These are phyloP conservation scores for Nezara viridula DNA, from an alignment of 2,888 invertebrate genomes.

Conservation along the genomic window DNA sequence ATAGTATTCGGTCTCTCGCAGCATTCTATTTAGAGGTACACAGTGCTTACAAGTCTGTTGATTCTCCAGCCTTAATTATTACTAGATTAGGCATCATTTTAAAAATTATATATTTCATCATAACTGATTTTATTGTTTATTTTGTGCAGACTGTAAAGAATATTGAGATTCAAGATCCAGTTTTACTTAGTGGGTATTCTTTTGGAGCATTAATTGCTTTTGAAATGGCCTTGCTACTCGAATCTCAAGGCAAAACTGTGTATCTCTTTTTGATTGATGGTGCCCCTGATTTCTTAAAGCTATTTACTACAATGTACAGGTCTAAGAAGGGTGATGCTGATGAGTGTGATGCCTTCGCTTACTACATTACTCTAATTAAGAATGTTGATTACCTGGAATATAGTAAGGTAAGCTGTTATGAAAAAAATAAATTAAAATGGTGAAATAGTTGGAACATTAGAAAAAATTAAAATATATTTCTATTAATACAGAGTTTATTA, in stretches of 20 bases:
- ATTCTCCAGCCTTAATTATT: background rate
- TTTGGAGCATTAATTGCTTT: constrained; percentile 95
- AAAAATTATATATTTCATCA: no score
- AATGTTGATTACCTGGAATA: constrained; percentile 76
- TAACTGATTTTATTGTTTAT: no score
- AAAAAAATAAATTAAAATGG: background rate
- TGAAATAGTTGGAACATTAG: background rate
- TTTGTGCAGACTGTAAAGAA: constrained; percentile 76
- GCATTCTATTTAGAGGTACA: constrained; percentile 75
- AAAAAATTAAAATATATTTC: background rate
- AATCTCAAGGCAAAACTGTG: constrained; percentile 71
- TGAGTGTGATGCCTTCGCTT: constrained; percentile 79
- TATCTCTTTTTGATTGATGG: constrained; percentile 88
- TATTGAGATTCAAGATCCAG: constrained; percentile 86
- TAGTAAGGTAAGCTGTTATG: constrained; percentile 72
- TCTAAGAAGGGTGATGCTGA: constrained; percentile 69
- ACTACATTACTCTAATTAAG: constrained; percentile 83
- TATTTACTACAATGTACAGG: constrained; percentile 80
- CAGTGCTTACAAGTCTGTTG: background rate
- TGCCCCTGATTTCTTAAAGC: constrained; percentile 84
- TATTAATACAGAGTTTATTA: no score
- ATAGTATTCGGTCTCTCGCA: constrained; percentile 81
- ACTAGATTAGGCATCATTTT: background rate
- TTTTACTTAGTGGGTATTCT: constrained; percentile 93
- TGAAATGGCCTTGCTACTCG: constrained; percentile 92